Evolutionary conservation across 2,113 vertebrate genomes (phyloP), one percentile per base, ranked within the genome.

Genomic region (Nicator chloris): DNA sequence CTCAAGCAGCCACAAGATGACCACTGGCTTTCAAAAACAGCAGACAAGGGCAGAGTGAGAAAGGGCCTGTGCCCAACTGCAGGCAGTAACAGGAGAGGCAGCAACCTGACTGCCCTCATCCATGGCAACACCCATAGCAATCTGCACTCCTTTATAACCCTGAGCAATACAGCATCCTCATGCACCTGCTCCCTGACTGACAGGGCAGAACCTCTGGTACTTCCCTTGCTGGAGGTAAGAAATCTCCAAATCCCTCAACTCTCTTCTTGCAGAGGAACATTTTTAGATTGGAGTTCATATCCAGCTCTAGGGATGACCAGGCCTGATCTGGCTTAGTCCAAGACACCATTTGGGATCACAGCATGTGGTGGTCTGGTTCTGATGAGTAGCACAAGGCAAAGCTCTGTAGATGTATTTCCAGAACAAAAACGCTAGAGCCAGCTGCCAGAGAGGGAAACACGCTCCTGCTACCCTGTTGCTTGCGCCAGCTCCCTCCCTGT

Each of bases 281-380:
- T 72, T 73, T 78, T 78, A 44, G 33, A 77, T 3, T 71, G n/a
- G 44, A 75, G 60, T n/a, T 78, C 2, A 2, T 8, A 73, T 49
- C 53, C 76, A 94, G 80, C 56, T 56, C 60, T 45, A 42, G 31
- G 15, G 51, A 63, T 81, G 79, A 83, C 85, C 44, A 93, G 59
- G 20, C 40, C 72, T 83, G 85, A 86, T 68, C 72, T 88, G 63
- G 84, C 94, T 91, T 79, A 92, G 84, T 50, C 45, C 57, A 80
- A 4, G 2, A 78, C 87, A 92, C 68, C 94, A 88, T 93, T 92
- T 96, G 90, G 88, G 26, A 95, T 88, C 85, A 80, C 90, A 95
- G 82, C 88, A 81, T 94, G 94, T 49, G 79, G 88, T 39, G 44
- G 80, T 93, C 80, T 96, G 60, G 59, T 87, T 72, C 57, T 53